These are phyloP conservation scores for Apis cerana DNA, from an alignment of 1,140 invertebrate genomes.

Conservation along the genomic window DNA sequence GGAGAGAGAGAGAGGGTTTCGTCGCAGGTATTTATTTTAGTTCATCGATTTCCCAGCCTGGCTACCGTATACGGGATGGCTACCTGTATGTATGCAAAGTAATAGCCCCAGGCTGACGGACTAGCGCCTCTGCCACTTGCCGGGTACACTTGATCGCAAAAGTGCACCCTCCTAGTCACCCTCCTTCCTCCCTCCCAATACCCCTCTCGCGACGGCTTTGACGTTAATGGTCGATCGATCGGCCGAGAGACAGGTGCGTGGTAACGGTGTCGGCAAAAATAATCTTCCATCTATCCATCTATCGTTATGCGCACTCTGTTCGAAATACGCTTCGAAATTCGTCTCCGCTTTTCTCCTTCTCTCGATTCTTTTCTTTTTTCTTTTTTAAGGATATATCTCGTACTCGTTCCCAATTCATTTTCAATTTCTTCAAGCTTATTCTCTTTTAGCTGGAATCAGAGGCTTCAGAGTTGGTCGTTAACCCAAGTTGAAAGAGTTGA, in stretches of 20 bases:
- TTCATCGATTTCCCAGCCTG: slow-evolving; percentile 62
- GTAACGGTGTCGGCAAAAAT: slow-evolving; percentile 56
- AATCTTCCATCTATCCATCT: slow-evolving; percentile 47
- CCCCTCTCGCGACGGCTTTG: slow-evolving; percentile 54
- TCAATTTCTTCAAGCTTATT: too few relatives aligned
- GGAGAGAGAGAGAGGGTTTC: slow-evolving; percentile 40
- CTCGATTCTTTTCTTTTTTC: not conserved
- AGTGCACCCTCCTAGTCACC: slow-evolving; percentile 49
- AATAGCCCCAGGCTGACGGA: slow-evolving; percentile 62
- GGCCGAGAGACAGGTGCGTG: slow-evolving; percentile 58
- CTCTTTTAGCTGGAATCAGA: too few relatives aligned
- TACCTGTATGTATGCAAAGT: slow-evolving; percentile 62
- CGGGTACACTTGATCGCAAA: slow-evolving; percentile 61
- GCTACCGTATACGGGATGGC: slow-evolving; percentile 35
- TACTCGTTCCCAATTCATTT: too few relatives aligned
- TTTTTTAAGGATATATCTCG: not conserved
- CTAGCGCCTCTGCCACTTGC: slow-evolving; percentile 54
- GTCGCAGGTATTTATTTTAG: slow-evolving; percentile 66
- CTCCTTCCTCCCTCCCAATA: not conserved
- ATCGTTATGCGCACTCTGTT: not conserved
- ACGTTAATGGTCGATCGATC: slow-evolving; percentile 68
- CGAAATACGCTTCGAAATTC: slow-evolving; percentile 33
- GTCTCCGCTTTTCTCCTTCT: not conserved
- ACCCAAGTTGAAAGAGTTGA: too few relatives aligned
- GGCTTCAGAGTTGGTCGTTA: too few relatives aligned